Evolutionary conservation across 2,888 invertebrate genomes (phyloP).

Genomic region (Hemaris fuciformis): DNA sequence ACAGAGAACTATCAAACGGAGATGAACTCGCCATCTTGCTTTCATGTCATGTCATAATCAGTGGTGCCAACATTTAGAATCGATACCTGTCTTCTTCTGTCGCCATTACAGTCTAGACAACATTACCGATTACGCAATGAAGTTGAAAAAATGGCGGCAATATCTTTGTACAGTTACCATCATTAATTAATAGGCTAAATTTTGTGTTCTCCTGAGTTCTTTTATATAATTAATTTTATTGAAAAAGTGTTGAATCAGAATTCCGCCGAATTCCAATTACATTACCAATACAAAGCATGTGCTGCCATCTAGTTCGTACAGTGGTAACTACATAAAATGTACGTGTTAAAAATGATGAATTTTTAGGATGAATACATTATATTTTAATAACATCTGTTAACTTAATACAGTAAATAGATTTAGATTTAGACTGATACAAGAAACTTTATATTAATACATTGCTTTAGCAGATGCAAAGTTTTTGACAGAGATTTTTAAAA

Average conservation of each 20-base stretch:
- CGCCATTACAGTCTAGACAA: constrained; percentile 45
- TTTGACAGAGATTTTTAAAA: too few species aligned
- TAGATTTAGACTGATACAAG: too few species aligned
- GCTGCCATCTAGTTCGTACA: not conserved
- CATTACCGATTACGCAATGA: constrained; percentile 34
- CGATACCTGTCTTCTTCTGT: constrained; percentile 34
- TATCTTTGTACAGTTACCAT: not conserved
- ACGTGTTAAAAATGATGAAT: too few species aligned
- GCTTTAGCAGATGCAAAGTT: too few species aligned
- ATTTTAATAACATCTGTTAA: too few species aligned
- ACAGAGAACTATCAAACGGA: constrained; percentile 75
- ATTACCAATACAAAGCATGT: not conserved
- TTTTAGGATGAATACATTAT: too few species aligned
- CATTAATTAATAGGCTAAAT: not conserved
- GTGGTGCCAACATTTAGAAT: constrained; percentile 56
- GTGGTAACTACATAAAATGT: too few species aligned
- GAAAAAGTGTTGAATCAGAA: too few species aligned
- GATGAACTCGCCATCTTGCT: constrained; percentile 82
- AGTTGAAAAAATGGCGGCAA: constrained; percentile 29
- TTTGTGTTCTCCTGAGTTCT: too few species aligned
- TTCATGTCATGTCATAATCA: constrained; percentile 73
- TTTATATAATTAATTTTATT: too few species aligned
- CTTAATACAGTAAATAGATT: too few species aligned
- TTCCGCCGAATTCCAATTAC: constrained; percentile 14
- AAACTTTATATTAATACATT: too few species aligned